Evolutionary conservation across 2,113 vertebrate species (phyloP), one percentile per base, ranked within the genome.

Genomic region (Pterophyllum scalare): DNA sequence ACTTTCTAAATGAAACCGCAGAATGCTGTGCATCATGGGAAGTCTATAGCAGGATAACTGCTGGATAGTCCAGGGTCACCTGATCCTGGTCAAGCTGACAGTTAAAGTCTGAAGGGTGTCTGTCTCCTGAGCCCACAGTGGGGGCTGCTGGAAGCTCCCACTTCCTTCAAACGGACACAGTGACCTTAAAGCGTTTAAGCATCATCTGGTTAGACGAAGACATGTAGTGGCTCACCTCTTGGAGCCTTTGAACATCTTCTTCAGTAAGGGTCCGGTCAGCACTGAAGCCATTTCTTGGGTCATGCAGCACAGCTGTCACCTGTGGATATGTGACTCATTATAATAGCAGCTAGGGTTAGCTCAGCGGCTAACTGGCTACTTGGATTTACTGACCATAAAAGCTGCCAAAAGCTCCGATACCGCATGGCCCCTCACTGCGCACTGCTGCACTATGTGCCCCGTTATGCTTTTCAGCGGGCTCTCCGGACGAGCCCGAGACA

Each of bases 301-400:
- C 97, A 88, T 98, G 90, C 75, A 97, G 93, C 57, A 97, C 95
- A 87, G 97, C 96, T 95, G 98, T 98, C 78, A 98, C 97, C 98
- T 99, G 80, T 33, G 79, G 40, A 13, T 20, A 33, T 61, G 12
- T 61, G 10, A 13, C 12, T 6, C 60, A n/a, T 2, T 19, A 35
- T 22, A 3, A 65, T 4, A 19, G 13, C n/a, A 26, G 64, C 64
- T 10, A 46, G 1, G 22, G 12, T 22, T 3, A 15, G n/a, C 20
- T 15, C 10, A 13, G 8, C 20, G 17, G 11, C 10, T 2, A 61
- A 9, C 24, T 22, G 10, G 8, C 10, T 14, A 12, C 22, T 13
- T 52, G 6, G 3, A 3, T 52, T 65, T 46, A 87, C 95, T 95
- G 89, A 99, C 98, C 97, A 97, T 93, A 85, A 98, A 98, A 1